These are phyloP conservation scores for Semicossyphus pulcher DNA, from an alignment of 2,113 vertebrate species.

Conservation along the genomic window DNA sequence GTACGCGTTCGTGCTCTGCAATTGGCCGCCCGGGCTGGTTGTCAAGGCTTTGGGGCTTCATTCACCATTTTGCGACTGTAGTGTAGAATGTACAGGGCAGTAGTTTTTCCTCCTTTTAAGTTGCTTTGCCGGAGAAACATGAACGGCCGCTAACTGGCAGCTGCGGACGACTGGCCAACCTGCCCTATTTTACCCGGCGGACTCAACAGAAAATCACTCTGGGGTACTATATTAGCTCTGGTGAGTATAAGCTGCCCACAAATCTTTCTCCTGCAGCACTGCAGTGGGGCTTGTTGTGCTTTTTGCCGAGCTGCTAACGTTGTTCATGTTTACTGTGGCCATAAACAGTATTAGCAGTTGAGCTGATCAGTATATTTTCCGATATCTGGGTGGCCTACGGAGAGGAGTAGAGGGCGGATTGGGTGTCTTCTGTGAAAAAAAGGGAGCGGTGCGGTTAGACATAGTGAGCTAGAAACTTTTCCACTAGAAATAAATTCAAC, in stretches of 20 bases:
- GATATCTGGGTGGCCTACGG: constrained; percentile 16
- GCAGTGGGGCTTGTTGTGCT: constrained; percentile 74
- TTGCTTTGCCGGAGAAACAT: constrained; percentile 82
- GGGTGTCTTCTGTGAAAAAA: constrained; percentile 66
- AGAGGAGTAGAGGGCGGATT: constrained; percentile 48
- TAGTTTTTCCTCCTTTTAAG: constrained; percentile 83
- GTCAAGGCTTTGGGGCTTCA: constrained; percentile 91
- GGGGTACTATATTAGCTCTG: constrained; percentile 52
- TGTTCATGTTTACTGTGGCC: constrained; percentile 63
- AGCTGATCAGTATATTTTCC: constrained; percentile 5
- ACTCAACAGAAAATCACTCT: constrained; percentile 42
- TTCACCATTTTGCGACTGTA: constrained; percentile 99
- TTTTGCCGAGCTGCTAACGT: constrained; percentile 54
- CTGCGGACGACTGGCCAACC: constrained; percentile 65
- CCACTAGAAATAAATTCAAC: constrained; percentile 78
- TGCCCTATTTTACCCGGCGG: constrained; percentile 68
- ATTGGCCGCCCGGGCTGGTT: constrained; percentile 89
- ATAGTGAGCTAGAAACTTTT: constrained; percentile 82
- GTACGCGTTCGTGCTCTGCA: constrained; percentile 73
- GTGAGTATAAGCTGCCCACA: constrained; percentile 81
- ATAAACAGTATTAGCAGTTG: constrained; percentile 45
- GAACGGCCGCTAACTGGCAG: constrained; percentile 63
- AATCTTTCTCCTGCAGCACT: constrained; percentile 79
- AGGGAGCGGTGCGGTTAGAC: constrained; percentile 78
- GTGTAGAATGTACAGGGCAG: constrained; percentile 88